These are phyloP conservation scores for Noturus placidus DNA, from an alignment of 2,113 vertebrate species.

Conservation along the genomic window DNA sequence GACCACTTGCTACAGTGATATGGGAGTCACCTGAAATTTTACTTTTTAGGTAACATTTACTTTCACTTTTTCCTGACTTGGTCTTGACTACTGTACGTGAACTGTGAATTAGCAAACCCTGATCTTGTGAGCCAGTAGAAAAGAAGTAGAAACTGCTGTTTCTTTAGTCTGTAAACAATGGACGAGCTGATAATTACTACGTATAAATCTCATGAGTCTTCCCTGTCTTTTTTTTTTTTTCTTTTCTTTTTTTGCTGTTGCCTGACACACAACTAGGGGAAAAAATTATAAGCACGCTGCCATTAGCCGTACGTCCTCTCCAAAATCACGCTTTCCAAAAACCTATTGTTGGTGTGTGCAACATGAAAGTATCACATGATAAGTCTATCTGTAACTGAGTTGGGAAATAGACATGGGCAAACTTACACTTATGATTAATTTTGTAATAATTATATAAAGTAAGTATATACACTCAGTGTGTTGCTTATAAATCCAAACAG, in stretches of 20 bases:
- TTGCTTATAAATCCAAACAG: not conserved
- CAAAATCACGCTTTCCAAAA: not conserved
- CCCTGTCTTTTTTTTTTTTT: not conserved
- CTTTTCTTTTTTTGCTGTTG: not conserved
- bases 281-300: not conserved
- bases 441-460: not conserved
- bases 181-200: not conserved
- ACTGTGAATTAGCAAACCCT: not conserved
- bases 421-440: not conserved
- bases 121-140: not conserved
- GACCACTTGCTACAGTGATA: not conserved
- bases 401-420: not conserved
- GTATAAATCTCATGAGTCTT: not conserved
- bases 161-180: not conserved
- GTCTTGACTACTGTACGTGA: not conserved
- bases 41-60: not conserved
- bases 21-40: not conserved
- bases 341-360: not conserved
- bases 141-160: not conserved
- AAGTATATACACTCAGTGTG: not conserved
- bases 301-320: not conserved
- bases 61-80: not conserved
- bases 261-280: not conserved
- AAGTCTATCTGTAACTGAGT: not conserved
- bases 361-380: not conserved